Evolutionary conservation across 2,888 invertebrate genomes (phyloP).

Genomic region (Amorpha juglandis): DNA sequence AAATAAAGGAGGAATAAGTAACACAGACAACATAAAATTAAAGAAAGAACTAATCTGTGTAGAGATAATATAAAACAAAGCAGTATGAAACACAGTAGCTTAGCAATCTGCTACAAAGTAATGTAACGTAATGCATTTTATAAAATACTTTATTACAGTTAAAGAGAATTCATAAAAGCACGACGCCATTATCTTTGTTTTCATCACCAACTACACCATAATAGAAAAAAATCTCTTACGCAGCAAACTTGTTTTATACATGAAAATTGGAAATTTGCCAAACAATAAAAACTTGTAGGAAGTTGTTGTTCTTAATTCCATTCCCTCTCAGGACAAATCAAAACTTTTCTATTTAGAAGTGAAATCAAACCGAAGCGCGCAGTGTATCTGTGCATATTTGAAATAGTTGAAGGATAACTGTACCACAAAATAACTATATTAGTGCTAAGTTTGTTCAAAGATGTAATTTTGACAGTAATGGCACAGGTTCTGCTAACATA

Average conservation of each 20-base stretch:
- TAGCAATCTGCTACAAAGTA: not conserved
- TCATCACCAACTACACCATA: constrained; percentile 11
- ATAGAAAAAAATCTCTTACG: constrained; percentile 23
- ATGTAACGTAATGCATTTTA: not conserved
- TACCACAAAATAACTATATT: too few species aligned
- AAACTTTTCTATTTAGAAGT: constrained; percentile 54
- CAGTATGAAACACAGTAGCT: not conserved
- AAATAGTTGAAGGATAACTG: not conserved
- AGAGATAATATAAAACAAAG: not conserved
- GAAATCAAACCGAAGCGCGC: constrained; percentile 33
- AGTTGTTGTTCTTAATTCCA: constrained; percentile 37
- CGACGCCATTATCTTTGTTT: constrained; percentile 18
- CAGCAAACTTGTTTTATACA: constrained; percentile 19
- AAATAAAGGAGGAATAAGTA: too few species aligned
- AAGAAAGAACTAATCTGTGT: too few species aligned
- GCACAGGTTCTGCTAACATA: too few species aligned
- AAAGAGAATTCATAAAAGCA: constrained; percentile 13
- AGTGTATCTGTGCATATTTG: constrained; percentile 4
- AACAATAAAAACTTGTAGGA: constrained; percentile 43
- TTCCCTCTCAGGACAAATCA: constrained; percentile 47
- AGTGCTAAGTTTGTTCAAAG: too few species aligned
- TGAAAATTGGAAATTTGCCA: constrained; percentile 42
- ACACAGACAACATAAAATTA: too few species aligned
- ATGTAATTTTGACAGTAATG: too few species aligned
- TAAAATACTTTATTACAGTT: not conserved